These are phyloP conservation scores for Apodemia zela DNA, from an alignment of 2,888 invertebrate species.

Conservation along the genomic window DNA sequence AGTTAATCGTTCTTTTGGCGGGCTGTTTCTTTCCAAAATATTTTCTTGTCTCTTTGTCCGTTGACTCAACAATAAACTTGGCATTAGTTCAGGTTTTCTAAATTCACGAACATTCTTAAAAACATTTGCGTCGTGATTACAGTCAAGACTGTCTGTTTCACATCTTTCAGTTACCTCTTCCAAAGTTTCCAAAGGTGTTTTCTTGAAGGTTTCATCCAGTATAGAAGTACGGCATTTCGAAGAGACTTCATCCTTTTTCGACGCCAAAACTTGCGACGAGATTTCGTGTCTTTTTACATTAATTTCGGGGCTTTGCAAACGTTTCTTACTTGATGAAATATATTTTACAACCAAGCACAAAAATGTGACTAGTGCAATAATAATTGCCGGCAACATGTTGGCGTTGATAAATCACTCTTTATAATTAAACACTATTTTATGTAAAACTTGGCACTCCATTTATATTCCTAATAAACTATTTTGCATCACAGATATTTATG, in stretches of 20 bases:
- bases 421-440: conserved; percentile 13
- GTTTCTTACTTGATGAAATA: background rate
- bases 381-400: conserved; percentile 16
- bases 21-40: conserved; percentile 50
- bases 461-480: conserved; percentile 12
- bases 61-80: conserved; percentile 40
- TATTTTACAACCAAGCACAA: conserved; percentile 9
- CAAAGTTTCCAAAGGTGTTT: conserved; percentile 5
- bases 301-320: background rate
- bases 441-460: conserved; percentile 15
- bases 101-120: background rate
- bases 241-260: background rate
- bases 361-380: conserved; percentile 12
- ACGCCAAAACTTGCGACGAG: background rate
- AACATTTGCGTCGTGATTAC: background rate
- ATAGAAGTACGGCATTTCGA: background rate
- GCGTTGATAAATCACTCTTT: conserved; percentile 8
- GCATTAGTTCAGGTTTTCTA: conserved; percentile 23
- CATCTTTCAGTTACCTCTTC: conserved; percentile 16
- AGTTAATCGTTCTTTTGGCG: conserved; percentile 66
- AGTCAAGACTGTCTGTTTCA: background rate
- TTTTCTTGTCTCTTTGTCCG: conserved; percentile 22
- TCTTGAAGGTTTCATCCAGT: background rate
- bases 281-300: background rate
- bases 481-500: conserved; percentile 16